phyloP scores from a whole-genome alignment of 1,140 invertebrate genomes.

The Atta texana region DNA sequence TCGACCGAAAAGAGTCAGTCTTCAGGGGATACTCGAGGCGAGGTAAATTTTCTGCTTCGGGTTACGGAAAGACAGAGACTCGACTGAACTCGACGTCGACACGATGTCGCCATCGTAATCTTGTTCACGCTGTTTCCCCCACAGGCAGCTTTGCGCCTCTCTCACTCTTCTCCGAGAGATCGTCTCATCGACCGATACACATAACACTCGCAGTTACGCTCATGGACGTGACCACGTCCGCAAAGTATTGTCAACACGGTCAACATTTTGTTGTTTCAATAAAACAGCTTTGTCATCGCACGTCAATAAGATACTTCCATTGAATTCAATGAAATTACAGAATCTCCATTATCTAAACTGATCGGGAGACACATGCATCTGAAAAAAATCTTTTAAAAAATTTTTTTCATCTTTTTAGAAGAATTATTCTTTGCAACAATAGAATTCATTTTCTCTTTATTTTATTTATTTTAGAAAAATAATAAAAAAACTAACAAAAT shows the following conservation, averaged over 20 bases:
- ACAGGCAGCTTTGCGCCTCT: conserved; percentile 8
- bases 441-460: background rate
- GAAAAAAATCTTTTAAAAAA: background rate
- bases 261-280: conserved; percentile 38
- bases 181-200: conserved; percentile 28
- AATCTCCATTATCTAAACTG: conserved; percentile 12
- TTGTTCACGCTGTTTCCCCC: conserved; percentile 22
- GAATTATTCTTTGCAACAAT: background rate
- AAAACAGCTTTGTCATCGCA: conserved; percentile 18
- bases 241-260: conserved; percentile 9
- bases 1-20: conserved; percentile 40
- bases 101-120: conserved; percentile 52
- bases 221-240: background rate
- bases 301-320: conserved; percentile 28
- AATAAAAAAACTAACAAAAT: background rate
- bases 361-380: background rate
- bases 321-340: conserved; percentile 10
- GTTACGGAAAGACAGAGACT: conserved; percentile 13
- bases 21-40: conserved; percentile 13
- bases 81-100: conserved; percentile 26
- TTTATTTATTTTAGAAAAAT: background rate
- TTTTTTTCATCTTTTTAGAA: background rate
- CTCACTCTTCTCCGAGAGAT: conserved; percentile 25
- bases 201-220: background rate
- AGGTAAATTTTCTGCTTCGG: conserved; percentile 42